phyloP scores from a whole-genome alignment of 2,797 vertebrate genomes.

The Gallinago solitaria region DNA sequence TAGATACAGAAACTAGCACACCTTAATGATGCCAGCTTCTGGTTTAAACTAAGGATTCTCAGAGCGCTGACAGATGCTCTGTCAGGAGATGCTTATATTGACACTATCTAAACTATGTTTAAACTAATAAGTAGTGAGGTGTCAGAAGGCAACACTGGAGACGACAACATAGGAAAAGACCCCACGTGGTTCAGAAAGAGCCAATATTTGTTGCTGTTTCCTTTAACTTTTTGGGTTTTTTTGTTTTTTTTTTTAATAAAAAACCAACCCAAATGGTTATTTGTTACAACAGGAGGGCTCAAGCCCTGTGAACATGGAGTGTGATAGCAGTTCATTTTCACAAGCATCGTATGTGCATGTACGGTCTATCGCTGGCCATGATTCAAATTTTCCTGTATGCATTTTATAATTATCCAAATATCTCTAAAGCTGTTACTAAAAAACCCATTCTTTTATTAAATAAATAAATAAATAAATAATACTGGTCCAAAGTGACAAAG shows the following conservation, averaged over 20 bases:
- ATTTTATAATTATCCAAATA: background rate
- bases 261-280: background rate
- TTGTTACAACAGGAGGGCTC: background rate
- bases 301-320: background rate
- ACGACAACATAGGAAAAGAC: background rate
- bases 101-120: background rate
- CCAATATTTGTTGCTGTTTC: background rate
- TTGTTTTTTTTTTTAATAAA: background rate
- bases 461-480: background rate
- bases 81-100: background rate
- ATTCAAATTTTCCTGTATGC: background rate
- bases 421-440: background rate
- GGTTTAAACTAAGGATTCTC: background rate
- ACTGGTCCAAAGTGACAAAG: background rate
- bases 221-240: background rate
- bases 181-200: background rate
- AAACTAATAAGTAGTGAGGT: background rate
- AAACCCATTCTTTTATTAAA: background rate
- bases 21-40: background rate
- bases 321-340: background rate
- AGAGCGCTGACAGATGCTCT: background rate
- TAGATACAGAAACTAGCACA: background rate
- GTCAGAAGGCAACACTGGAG: background rate
- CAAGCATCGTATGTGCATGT: background rate
- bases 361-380: background rate